A percentile compares a stretch with the other conserved stretches of the same genome.
Evolutionary conservation across 2,113 vertebrate species (phyloP).

Genomic region (Otis tarda): DNA sequence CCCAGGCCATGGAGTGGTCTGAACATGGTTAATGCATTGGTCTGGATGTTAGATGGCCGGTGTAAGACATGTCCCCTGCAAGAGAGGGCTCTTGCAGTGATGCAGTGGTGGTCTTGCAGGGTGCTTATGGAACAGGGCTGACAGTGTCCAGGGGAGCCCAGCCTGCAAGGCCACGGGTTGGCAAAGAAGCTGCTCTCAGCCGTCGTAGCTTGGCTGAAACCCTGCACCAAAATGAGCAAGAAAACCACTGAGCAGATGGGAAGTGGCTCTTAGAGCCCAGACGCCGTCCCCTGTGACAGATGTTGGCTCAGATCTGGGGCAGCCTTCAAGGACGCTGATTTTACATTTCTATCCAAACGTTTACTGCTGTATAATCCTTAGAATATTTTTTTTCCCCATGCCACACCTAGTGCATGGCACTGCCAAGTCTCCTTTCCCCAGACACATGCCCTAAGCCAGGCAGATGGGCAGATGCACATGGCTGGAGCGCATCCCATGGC

Average conservation of each 20-base stretch:
- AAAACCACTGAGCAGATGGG: neutral
- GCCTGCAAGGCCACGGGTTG: accelerated
- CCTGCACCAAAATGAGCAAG: neutral
- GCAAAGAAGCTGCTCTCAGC: neutral
- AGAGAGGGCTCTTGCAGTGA: neutral
- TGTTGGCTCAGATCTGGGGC: neutral
- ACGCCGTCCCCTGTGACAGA: neutral
- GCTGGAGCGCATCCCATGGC: neutral
- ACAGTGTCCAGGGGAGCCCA: neutral
- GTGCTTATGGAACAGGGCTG: neutral
- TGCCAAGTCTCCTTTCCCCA: neutral
- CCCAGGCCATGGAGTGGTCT: neutral
- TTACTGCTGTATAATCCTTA: neutral
- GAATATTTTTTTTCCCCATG: no score
- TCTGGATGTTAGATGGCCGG: neutral
- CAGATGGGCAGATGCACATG: neutral
- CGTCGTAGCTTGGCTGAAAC: neutral
- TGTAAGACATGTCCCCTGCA: neutral
- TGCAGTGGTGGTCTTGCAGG: no score
- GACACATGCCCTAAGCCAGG: neutral
- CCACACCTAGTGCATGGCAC: neutral
- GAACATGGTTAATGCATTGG: neutral
- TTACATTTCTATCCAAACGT: neutral
- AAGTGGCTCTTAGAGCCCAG: neutral
- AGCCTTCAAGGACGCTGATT: neutral